Evolutionary conservation across 2,113 vertebrate species (phyloP), one percentile per base, ranked within the genome.

Genomic region (Malurus elegans): DNA sequence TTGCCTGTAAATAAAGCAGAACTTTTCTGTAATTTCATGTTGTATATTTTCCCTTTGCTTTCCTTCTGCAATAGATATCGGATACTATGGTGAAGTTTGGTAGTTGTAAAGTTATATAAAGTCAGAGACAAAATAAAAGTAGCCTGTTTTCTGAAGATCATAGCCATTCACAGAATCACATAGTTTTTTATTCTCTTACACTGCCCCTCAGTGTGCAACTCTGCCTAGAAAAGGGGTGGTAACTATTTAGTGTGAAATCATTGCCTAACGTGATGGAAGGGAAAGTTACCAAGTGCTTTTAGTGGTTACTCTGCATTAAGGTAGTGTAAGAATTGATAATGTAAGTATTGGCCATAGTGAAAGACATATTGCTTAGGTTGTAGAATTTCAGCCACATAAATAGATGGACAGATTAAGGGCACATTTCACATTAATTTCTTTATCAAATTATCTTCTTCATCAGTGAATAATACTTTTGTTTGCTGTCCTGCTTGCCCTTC

Each of bases 181-280:
- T 8, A 26, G 40, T 15, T 86, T 60, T 79, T 64, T 53, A 0
- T 70, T 91, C 56, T 78, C 7, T 47, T 58, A 4, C 4, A 4
- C 28, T 56, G 10, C 61, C 51, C 0, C 1, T 72, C 0, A 0
- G 17, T 57, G 14, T 51, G 56, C n/a, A 57, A 50, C 20, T n/a
- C 11, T 69, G 36, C 28, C 48, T 64, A 8, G 26, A 32, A 71
- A n/a, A 84, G 76, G n/a, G 3, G 2, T 45, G 18, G 19, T 45
- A 73, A 38, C 53, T 13, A 8, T 62, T 74, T 45, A 16, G 32
- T 67, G 42, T 28, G 7, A 2, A 67, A 72, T 69, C 38, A 54
- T 17, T 64, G 21, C 17, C 73, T 51, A 4, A 24, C 1, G 1
- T 53, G 36, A 56, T 65, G 47, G 54, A 70, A 85, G 21, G 34